A percentile compares a stretch with the other conserved stretches of the same genome.
These are phyloP conservation scores for Caenorhabditis sp. DNA, from an alignment of 2,888 invertebrate genomes.

Conservation along the genomic window DNA sequence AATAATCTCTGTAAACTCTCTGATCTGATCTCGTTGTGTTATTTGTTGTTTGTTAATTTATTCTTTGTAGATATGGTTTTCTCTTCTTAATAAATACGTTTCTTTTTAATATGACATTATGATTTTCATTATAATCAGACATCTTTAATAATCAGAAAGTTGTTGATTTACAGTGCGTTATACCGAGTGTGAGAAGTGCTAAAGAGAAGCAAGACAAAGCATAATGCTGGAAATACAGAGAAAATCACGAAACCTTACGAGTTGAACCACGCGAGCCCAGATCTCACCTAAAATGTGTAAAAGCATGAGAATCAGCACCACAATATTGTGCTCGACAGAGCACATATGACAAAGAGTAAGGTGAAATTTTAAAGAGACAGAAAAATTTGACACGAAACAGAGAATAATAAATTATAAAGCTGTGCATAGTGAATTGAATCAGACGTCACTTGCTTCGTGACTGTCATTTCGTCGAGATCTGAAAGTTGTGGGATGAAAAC, in stretches of 20 bases:
- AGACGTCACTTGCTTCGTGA: constrained; percentile 64
- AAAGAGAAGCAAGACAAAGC: constrained; percentile 34
- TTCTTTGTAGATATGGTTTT: too few relatives aligned
- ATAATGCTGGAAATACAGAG: background rate
- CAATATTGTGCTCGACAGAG: constrained; percentile 24
- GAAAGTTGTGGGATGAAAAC: constrained; percentile 17
- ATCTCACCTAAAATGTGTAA: constrained; percentile 47
- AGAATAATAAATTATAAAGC: constrained; percentile 51
- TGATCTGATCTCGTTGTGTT: too few relatives aligned
- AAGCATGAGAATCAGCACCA: constrained; percentile 52
- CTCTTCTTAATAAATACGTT: background rate
- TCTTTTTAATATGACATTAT: background rate
- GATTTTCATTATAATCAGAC: constrained; percentile 20
- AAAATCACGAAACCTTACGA: constrained; percentile 54
- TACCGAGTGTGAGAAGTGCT: constrained; percentile 9
- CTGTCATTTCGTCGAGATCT: constrained; percentile 68
- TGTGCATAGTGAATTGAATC: constrained; percentile 23
- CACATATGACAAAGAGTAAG: constrained; percentile 28
- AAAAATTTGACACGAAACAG: background rate
- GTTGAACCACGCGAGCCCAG: constrained; percentile 48
- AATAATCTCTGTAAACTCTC: too few relatives aligned
- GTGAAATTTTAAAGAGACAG: constrained; percentile 9
- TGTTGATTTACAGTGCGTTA: background rate
- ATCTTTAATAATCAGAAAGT: background rate
- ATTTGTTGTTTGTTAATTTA: too few relatives aligned